Conservation (phyloP, 1,140 invertebrate species). For the Drosophila sulfurigaster region DNA sequence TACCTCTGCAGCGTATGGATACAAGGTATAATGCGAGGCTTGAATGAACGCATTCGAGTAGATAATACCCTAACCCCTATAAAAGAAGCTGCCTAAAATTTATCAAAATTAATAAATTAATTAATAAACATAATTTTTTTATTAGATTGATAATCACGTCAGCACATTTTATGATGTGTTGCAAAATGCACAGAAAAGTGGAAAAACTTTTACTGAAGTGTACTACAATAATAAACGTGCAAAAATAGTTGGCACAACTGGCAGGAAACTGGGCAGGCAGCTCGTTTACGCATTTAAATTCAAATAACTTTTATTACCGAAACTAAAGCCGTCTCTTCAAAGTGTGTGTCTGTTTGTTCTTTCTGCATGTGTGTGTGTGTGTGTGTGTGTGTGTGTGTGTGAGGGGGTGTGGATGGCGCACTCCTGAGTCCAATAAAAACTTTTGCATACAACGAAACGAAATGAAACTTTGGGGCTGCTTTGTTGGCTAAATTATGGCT, state of each 20-base stretch:
- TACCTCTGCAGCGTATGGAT: too few relatives aligned
- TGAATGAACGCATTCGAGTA: background rate
- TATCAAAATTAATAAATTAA: too few relatives aligned
- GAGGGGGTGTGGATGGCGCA: constrained; percentile 35
- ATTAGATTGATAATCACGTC: too few relatives aligned
- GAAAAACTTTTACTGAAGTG: constrained; percentile 1
- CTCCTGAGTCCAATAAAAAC: constrained; percentile 82
- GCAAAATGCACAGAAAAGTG: background rate
- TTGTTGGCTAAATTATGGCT: constrained; percentile 81
- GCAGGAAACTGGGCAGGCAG: constrained; percentile 63
- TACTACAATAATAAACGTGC: constrained; percentile 37
- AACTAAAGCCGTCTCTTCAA: constrained; percentile 67
- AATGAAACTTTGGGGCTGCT: constrained; percentile 58
- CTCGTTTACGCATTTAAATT: constrained; percentile 84
- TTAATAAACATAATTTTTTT: too few relatives aligned
- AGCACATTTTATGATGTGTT: background rate
- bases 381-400: constrained; percentile 39
- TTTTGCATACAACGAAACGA: constrained; percentile 72
- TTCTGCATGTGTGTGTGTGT: constrained; percentile 41
- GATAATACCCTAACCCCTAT: background rate
- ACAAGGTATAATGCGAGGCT: too few relatives aligned
- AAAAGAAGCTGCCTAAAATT: background rate
- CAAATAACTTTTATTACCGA: constrained; percentile 83
- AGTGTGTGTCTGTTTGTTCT: constrained; percentile 49
- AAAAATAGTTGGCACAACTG: constrained; percentile 50